Evolutionary conservation across 2,113 vertebrate species (phyloP).

Genomic region (Trogon surrucura): DNA sequence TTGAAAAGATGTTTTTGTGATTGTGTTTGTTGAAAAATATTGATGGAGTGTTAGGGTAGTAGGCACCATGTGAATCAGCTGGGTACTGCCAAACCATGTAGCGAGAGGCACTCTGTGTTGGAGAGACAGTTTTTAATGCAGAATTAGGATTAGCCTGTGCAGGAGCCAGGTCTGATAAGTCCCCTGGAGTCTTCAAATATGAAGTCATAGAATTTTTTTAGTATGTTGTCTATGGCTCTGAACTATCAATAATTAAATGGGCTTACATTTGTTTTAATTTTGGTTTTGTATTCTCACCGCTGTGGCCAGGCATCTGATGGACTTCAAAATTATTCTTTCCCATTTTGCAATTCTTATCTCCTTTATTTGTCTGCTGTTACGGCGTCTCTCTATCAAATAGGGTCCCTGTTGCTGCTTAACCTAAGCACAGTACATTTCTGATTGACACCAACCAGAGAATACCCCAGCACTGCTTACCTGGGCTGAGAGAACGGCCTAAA

Average conservation of each 20-base stretch:
- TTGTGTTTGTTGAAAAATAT: not conserved
- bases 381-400: not conserved
- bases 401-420: conserved; percentile 21
- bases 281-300: not conserved
- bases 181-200: conserved; percentile 1
- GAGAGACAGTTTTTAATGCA: not conserved
- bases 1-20: conserved; percentile 8
- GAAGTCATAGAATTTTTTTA: not conserved
- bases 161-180: not conserved
- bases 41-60: not conserved
- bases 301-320: not conserved
- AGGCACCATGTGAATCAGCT: not conserved
- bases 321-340: not conserved
- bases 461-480: not conserved
- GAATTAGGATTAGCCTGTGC: not conserved
- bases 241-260: not conserved
- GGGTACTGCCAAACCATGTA: not conserved
- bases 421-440: not conserved
- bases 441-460: conserved; percentile 2
- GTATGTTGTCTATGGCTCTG: not conserved
- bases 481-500: conserved; percentile 6
- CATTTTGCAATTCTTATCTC: not conserved
- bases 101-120: not conserved
- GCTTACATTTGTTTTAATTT: not conserved
- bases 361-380: conserved; percentile 25